Conservation (phyloP, 2,888 invertebrate species). For the Tenthredo scrophulariae region DNA sequence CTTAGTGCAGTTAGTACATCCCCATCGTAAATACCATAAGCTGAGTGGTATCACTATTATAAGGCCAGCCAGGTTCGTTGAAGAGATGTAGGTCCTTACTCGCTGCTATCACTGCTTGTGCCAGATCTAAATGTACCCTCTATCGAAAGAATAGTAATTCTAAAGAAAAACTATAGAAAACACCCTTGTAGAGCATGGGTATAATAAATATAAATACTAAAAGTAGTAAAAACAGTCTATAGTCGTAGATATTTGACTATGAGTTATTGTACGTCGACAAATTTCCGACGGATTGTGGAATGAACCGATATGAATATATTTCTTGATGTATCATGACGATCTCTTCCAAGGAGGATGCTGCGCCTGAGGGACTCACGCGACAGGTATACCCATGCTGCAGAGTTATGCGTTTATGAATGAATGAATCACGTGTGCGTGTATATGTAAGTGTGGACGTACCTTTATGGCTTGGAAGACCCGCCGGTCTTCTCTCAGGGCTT, state of each 20-base stretch:
- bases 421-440: conserved; percentile 67
- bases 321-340: neutral
- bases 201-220: neutral
- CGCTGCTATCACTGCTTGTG: neutral
- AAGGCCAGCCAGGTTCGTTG: neutral
- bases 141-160: neutral
- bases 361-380: conserved; percentile 11
- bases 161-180: neutral
- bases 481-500: conserved; percentile 72
- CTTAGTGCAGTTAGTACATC: neutral
- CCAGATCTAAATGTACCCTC: neutral
- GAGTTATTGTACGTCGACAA: neutral
- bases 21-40: neutral
- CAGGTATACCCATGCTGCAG: conserved; percentile 23
- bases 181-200: neutral
- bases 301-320: neutral
- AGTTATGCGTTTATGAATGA: conserved; percentile 67
- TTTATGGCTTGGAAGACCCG: conserved; percentile 77
- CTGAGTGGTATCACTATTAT: neutral
- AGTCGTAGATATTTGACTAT: neutral
- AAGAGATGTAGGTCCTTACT: neutral
- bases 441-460: conserved; percentile 70
- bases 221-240: neutral
- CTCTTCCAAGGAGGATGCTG: conserved; percentile 21
- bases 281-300: conserved; percentile 15